A percentile compares a stretch with the other conserved stretches of the same genome.
Conservation (phyloP, 2,113 vertebrate genomes). For the Semicossyphus pulcher region DNA sequence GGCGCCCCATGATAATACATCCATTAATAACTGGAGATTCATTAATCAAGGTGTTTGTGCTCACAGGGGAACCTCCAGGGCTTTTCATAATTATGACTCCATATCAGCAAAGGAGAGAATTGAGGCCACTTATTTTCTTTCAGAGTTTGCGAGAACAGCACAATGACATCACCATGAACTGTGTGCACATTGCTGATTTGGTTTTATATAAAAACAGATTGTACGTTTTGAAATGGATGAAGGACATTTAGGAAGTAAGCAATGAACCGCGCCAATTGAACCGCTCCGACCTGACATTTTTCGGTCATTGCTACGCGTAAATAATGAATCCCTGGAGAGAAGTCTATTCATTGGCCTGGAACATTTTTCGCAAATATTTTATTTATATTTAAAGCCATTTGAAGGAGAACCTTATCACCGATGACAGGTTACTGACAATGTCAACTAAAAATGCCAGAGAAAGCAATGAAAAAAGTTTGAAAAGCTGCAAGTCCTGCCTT, state of each 20-base stretch:
- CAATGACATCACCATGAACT: not conserved
- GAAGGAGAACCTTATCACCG: no score
- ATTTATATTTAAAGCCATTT: not conserved
- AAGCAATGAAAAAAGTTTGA: no score
- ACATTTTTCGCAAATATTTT: not conserved
- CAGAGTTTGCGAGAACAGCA: conserved; percentile 8
- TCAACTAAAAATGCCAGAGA: no score
- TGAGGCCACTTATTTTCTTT: conserved; percentile 38
- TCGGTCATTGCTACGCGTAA: not conserved
- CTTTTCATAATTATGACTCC: conserved; percentile 67
- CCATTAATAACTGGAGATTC: conserved; percentile 55
- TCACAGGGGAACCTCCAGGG: conserved; percentile 58
- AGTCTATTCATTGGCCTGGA: not conserved
- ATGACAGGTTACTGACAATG: no score
- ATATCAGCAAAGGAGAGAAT: conserved; percentile 39
- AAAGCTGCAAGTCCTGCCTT: no score
- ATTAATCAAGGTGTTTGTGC: conserved; percentile 72
- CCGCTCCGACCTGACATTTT: not conserved
- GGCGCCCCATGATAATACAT: conserved; percentile 51
- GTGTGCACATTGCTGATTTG: not conserved
- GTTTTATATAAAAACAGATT: not conserved
- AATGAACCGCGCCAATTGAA: no score
- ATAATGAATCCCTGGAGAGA: not conserved
- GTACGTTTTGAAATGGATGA: not conserved
- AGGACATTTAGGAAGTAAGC: not conserved